phyloP scores from a whole-genome alignment of 2,113 vertebrate species.

The Protobothrops mucrosquamatus region DNA sequence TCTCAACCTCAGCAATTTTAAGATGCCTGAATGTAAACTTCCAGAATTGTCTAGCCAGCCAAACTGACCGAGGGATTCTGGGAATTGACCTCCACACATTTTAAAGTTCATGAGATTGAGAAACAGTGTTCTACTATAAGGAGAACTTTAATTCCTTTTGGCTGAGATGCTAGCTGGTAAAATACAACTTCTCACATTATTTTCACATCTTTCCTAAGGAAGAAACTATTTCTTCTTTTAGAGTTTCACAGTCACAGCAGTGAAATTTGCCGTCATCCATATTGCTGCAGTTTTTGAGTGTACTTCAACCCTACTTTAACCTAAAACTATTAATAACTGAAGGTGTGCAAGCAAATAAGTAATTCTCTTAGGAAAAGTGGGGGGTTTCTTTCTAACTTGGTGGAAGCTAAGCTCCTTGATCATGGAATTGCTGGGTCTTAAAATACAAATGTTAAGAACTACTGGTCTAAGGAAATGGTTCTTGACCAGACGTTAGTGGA shows the following conservation, averaged over 20 bases:
- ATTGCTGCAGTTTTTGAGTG: background rate
- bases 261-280: background rate
- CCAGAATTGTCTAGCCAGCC: background rate
- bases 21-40: background rate
- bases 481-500: background rate
- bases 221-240: background rate
- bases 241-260: background rate
- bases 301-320: background rate
- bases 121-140: background rate
- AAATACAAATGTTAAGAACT: background rate
- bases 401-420: background rate
- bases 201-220: background rate
- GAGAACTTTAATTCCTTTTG: background rate
- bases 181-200: background rate
- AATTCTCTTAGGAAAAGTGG: background rate
- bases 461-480: background rate
- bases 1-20: background rate
- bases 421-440: background rate
- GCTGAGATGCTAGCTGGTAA: background rate
- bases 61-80: background rate
- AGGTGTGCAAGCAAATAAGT: background rate
- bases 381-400: background rate
- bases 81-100: background rate
- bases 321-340: background rate
- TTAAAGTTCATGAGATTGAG: background rate